phyloP scores from a whole-genome alignment of 2,113 vertebrate species.

The Sturnira hondurensis region DNA sequence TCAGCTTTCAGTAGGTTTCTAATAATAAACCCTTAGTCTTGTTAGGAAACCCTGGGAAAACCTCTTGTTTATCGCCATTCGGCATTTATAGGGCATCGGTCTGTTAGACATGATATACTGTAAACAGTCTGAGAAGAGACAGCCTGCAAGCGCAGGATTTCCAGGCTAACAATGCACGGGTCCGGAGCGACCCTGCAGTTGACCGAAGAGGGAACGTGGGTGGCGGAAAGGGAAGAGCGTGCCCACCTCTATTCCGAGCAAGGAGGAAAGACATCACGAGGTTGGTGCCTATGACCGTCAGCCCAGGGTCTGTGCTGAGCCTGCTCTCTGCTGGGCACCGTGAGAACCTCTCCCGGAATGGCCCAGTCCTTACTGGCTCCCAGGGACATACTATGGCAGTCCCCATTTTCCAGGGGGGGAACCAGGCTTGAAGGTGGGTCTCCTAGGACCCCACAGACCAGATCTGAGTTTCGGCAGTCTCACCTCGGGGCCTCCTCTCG shows the following conservation, averaged over 20 bases:
- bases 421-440: fast-evolving
- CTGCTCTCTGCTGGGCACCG: neutral
- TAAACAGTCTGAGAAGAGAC: neutral
- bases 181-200: neutral
- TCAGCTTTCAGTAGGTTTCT: neutral
- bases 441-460: neutral
- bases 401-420: neutral
- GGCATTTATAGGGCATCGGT: neutral
- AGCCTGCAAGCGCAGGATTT: neutral
- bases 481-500: neutral
- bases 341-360: neutral
- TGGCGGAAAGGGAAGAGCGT: neutral
- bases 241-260: neutral
- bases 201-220: neutral
- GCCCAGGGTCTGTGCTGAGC: neutral
- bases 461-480: neutral
- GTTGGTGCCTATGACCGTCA: fast-evolving
- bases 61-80: neutral
- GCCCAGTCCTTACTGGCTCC: fast-evolving
- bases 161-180: neutral
- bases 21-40: neutral
- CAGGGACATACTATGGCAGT: neutral
- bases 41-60: neutral
- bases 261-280: fast-evolving
- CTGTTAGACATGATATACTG: neutral